These are phyloP conservation scores for Nemotelus pantherinus DNA, from an alignment of 2,888 invertebrate genomes.

Conservation along the genomic window DNA sequence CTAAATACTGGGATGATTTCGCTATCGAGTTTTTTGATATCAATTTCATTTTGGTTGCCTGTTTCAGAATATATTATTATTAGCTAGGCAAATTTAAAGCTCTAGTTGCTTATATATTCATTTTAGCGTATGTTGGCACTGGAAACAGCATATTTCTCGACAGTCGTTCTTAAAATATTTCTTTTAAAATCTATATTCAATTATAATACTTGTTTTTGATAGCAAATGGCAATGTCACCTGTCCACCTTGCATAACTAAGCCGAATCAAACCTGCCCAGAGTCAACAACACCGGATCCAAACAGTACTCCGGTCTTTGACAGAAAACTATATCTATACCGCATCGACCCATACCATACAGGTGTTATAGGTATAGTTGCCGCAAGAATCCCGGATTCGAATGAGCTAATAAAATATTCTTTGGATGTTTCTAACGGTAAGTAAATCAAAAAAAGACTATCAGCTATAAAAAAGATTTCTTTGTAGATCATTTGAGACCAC, in stretches of 20 bases:
- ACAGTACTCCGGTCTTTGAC: slow-evolving; percentile 48
- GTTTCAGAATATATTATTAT: too few species aligned
- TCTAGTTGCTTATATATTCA: too few species aligned
- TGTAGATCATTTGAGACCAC: slow-evolving; percentile 50
- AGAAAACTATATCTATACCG: slow-evolving; percentile 46
- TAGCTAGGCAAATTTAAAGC: too few species aligned
- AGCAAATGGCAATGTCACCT: slow-evolving; percentile 10
- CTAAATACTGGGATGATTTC: too few species aligned
- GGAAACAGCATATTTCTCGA: too few species aligned
- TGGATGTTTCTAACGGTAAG: slow-evolving; percentile 52
- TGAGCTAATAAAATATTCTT: slow-evolving; percentile 49
- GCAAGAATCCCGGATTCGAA: slow-evolving; percentile 49
- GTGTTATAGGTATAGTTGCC: slow-evolving; percentile 51
- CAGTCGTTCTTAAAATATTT: not conserved
- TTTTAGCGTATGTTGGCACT: too few species aligned
- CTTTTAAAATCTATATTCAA: not conserved
- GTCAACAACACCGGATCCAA: slow-evolving; percentile 21
- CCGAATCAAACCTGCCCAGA: slow-evolving; percentile 40
- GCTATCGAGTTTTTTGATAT: too few species aligned
- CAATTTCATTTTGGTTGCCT: too few species aligned
- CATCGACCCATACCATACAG: slow-evolving; percentile 51
- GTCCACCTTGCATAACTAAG: slow-evolving; percentile 28
- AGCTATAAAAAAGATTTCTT: not conserved
- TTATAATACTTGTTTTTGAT: not conserved
- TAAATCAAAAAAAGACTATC: not conserved